Base-by-base conservation (phyloP, 2,888 invertebrate species). In the Conchocele bisecta region DNA sequence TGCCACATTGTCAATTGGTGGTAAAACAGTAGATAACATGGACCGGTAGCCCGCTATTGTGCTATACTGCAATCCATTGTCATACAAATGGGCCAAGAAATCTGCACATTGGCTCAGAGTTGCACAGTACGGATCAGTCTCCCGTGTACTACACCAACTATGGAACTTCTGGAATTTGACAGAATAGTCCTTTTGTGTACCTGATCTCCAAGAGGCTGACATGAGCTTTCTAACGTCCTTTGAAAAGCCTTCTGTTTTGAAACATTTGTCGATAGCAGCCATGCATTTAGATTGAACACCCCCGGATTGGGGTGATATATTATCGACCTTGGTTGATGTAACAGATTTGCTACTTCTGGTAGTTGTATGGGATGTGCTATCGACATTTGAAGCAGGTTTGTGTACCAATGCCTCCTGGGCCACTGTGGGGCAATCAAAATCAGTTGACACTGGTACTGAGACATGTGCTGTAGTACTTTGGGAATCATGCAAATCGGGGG, bases 401-500 rank as follows among this genome's bases (percentile, higher is more conserved):
- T 54, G 35, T 53, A 64, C 68, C 68, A 68, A 42, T 56, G 67
- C 7, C 60, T 41, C 24, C 53, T 46, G 2, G 67, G 61, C 72
- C 72, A 72, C 7, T 31, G n/a, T 20, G 73, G 73, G 9, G 73
- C 73, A 39, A 68, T 74, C 17, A 69, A 33, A 33, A 69, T 53
- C 6, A 69, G 31, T 24, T 51, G 51, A 41, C 71, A 69, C 3
- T 24, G 29, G 17, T 13, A 42, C 31, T 39, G 54, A n/a, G 24
- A 17, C 26, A 61, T 42, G 26, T 63, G 42, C 22, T 53, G 35
- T 17, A 74, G 64, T 26, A 72, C 54, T 54, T 46, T 59, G 3
- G 69, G 75, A 26, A 75, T 73, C 46, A 75, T 37, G 24, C 54
- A 56, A 7, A 60, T 48, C n/a, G 72, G 76, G 7, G 69, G 76